Base-by-base conservation (phyloP, 1,140 invertebrate genomes). In the Drosophila ercepeae region DNA sequence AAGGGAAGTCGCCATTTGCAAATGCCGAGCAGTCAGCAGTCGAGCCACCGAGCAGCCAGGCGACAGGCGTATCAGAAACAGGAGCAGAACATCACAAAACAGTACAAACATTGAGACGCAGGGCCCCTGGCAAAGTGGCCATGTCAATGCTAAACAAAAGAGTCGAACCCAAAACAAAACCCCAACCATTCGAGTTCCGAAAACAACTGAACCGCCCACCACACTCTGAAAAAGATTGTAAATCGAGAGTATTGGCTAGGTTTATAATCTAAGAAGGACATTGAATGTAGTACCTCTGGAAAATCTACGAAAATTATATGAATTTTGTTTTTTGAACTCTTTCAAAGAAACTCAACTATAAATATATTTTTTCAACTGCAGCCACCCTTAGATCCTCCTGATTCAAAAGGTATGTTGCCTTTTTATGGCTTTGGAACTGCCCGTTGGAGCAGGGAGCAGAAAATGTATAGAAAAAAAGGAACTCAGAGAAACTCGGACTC, bases 121-220 rank as follows among this genome's bases (percentile, higher is more conserved):
- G 75, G 61, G 70, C 86, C 75, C 61, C 67, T 68, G 79, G 86
- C 86, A 78, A 86, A 89, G 86, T 89, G 86, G 79, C 86, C 86
- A 89, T 89, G 86, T 89, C 84, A 89, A 86, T 86, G 86, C 74
- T 72, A 78, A 89, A 89, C 86, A 89, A 89, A 89, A 89, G 86
- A 74, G 48, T 64, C 64, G 58, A 58, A 32, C 55, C 54, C 64
- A 32, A 55, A 72, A 19, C 57, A 50, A 23, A 41, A 45, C 53
- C 41, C 49, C 32, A 45, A 36, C 48, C 19, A 14, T 50, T 32
- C 18, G 19, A 48, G 27, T 16, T 16, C 13, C 14, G 23, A 34
- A 27, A 27, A 13, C 18, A 45, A 29, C n/a, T 45, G 71, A 34
- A 57, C 32, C 64, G 52, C 52, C 45, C 39, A 42, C 55, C 42